phyloP scores from a whole-genome alignment of 2,797 vertebrate species.

The Pachyuromys duprasi region DNA sequence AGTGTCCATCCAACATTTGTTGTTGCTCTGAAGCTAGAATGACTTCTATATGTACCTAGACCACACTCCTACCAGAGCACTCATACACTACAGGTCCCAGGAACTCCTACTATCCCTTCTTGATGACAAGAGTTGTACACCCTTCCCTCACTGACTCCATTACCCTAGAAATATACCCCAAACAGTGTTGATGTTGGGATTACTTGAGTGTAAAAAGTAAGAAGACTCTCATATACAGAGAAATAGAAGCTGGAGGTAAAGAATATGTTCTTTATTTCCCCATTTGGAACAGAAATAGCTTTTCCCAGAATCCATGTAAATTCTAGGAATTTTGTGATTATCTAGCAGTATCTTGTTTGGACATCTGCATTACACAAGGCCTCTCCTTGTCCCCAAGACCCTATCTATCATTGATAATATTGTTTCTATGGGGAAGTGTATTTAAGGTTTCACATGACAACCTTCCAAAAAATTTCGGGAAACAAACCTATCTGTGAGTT shows the following conservation, averaged over 20 bases:
- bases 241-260: neutral
- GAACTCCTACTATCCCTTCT: neutral
- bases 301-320: slow-evolving; percentile 41
- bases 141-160: neutral
- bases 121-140: neutral
- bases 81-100: neutral
- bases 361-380: slow-evolving; percentile 20
- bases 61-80: neutral
- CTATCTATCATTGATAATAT: slow-evolving; percentile 47
- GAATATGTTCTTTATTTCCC: neutral
- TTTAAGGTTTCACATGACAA: slow-evolving; percentile 32
- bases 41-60: neutral
- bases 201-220: accelerated
- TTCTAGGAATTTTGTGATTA: slow-evolving; percentile 32
- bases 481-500: slow-evolving; percentile 66
- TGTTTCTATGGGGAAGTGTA: slow-evolving; percentile 52
- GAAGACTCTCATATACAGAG: slow-evolving; percentile 20
- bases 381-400: slow-evolving; percentile 17
- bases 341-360: slow-evolving; percentile 31
- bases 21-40: neutral
- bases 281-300: slow-evolving; percentile 2
- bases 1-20: neutral
- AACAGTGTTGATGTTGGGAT: neutral
- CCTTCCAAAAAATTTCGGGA: slow-evolving; percentile 62
- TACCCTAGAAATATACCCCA: too few relatives aligned